A percentile compares a stretch with the other conserved stretches of the same genome.
Evolutionary conservation across 2,797 vertebrate genomes (phyloP).

Genomic region (Myotis myotis): DNA sequence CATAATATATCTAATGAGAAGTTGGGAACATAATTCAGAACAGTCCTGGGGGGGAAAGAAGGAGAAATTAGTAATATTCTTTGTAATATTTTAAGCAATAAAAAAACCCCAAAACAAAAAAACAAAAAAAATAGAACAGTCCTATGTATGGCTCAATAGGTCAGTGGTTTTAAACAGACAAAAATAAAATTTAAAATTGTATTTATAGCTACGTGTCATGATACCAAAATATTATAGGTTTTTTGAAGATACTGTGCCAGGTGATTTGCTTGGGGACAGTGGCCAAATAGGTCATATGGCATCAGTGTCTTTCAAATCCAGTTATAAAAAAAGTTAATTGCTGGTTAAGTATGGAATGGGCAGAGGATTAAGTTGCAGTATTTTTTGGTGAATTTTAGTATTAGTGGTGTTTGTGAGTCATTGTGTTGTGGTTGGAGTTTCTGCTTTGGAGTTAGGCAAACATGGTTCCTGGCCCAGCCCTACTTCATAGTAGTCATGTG

Average conservation of each 20-base stretch:
- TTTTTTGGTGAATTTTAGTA: background rate
- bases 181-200: slow-evolving; percentile 39
- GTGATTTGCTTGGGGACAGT: background rate
- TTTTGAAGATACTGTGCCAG: background rate
- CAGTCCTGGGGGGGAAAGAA: background rate
- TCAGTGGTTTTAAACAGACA: slow-evolving; percentile 49
- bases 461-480: background rate
- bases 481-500: background rate
- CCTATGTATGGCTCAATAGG: background rate
- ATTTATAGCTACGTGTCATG: background rate
- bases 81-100: too few relatives aligned
- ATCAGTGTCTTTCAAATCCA: background rate
- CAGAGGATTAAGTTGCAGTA: background rate
- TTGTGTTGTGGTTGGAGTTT: background rate
- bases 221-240: background rate
- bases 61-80: too few relatives aligned
- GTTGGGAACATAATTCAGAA: slow-evolving; percentile 46
- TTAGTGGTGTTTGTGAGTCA: background rate
- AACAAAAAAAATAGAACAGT: background rate
- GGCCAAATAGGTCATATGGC: background rate
- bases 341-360: background rate
- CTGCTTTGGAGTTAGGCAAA: background rate
- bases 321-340: slow-evolving; percentile 28
- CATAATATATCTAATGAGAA: slow-evolving; percentile 27
- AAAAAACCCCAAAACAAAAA: too few relatives aligned